Evolutionary conservation across 2,113 vertebrate genomes (phyloP).

Genomic region (Dromiciops gliroides): DNA sequence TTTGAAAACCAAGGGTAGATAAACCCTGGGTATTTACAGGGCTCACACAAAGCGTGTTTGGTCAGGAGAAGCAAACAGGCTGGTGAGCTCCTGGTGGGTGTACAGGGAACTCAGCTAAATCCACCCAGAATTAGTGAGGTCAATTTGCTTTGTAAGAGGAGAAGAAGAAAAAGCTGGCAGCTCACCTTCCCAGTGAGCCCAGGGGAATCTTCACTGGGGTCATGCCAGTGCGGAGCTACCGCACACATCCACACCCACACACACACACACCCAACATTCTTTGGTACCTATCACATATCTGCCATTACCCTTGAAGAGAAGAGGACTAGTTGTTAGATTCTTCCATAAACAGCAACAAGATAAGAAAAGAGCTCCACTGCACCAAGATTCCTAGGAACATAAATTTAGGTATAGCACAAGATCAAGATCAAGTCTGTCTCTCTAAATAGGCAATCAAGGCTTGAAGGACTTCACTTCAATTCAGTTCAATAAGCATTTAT

Average conservation of each 20-base stretch:
- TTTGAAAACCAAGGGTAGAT: conserved; percentile 34
- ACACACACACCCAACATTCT: no score
- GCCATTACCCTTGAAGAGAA: not conserved
- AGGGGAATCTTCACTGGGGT: not conserved
- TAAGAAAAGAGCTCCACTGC: no score
- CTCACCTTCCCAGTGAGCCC: not conserved
- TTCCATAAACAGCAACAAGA: not conserved
- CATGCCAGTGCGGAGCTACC: not conserved
- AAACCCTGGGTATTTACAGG: not conserved
- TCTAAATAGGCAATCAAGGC: no score
- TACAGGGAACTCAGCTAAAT: not conserved
- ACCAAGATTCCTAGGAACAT: no score
- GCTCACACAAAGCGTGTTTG: not conserved
- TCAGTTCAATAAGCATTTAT: not conserved
- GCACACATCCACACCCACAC: not conserved
- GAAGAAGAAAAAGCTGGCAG: not conserved
- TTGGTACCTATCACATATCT: not conserved
- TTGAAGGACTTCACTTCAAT: not conserved
- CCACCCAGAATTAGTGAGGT: not conserved
- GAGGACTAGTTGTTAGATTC: not conserved
- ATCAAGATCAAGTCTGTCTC: no score
- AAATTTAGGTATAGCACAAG: no score
- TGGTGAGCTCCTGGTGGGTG: not conserved
- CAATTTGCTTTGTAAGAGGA: not conserved
- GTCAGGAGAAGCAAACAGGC: conserved; percentile 2